Evolutionary conservation across 2,797 vertebrate species (phyloP).

Genomic region (Molossus alvarezi): DNA sequence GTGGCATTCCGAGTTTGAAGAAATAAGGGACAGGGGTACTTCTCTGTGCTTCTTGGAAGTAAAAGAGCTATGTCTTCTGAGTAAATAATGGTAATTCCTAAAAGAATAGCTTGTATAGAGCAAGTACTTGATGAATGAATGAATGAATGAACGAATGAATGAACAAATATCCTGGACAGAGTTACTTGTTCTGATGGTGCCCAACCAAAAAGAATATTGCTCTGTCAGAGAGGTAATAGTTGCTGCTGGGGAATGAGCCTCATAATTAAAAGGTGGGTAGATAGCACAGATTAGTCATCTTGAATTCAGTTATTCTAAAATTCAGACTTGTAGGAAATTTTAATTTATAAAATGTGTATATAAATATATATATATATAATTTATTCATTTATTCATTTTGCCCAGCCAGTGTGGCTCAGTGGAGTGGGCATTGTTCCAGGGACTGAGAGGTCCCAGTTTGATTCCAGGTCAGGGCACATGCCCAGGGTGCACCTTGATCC

Average conservation of each 20-base stretch:
- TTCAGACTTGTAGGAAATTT: constrained; percentile 27
- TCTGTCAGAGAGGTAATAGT: not conserved
- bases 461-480: no score
- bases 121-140: not conserved
- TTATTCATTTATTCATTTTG: not conserved
- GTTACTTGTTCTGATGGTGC: not conserved
- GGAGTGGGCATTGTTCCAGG: no score
- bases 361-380: not conserved
- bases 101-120: not conserved
- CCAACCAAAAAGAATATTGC: not conserved
- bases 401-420: no score
- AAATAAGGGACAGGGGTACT: not conserved
- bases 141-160: not conserved
- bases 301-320: constrained; percentile 39
- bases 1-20: not conserved
- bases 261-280: not conserved
- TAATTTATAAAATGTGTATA: constrained; percentile 1
- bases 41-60: constrained; percentile 12
- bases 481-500: no score
- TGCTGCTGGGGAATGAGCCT: not conserved
- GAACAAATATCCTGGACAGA: not conserved
- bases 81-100: constrained; percentile 7
- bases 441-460: no score
- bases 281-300: not conserved
- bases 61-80: not conserved